Conservation (phyloP, 2,888 invertebrate species). For the Melanostoma mellinum region DNA sequence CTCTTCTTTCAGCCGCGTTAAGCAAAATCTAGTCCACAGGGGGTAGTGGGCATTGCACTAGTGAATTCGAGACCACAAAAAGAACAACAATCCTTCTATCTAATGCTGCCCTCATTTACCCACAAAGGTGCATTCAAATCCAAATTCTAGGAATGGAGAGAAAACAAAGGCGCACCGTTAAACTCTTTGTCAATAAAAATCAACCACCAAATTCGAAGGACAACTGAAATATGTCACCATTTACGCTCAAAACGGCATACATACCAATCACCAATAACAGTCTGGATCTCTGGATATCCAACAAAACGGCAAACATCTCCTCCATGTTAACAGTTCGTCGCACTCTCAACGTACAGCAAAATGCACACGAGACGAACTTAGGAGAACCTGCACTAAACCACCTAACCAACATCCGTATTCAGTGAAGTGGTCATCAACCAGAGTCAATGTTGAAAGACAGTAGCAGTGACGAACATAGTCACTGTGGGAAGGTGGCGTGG, state of each 20-base stretch:
- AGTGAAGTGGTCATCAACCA: constrained; percentile 1
- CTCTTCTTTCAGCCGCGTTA: too few species aligned
- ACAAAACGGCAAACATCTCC: constrained; percentile 55
- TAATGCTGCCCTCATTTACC: too few species aligned
- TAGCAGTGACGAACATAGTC: constrained; percentile 55
- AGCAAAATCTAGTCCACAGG: too few species aligned
- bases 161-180: background rate
- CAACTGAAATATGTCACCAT: constrained; percentile 59
- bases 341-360: constrained; percentile 1
- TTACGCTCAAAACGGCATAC: constrained; percentile 2
- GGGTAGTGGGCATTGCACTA: too few species aligned
- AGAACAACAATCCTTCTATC: too few species aligned
- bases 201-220: constrained; percentile 44
- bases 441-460: constrained; percentile 3
- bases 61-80: too few species aligned
- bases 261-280: constrained; percentile 11
- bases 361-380: constrained; percentile 32
- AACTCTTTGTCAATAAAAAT: constrained; percentile 21
- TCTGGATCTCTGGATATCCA: background rate
- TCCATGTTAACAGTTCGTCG: constrained; percentile 61
- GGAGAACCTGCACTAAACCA: constrained; percentile 24
- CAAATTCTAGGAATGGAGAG: too few species aligned
- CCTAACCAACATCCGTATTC: constrained; percentile 50
- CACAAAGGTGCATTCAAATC: too few species aligned
- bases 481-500: constrained; percentile 27